Percentiles rank a stretch among this genome's conserved stretches.
phyloP scores from a whole-genome alignment of 1,140 invertebrate species.

The Acromyrmex charruanus region DNA sequence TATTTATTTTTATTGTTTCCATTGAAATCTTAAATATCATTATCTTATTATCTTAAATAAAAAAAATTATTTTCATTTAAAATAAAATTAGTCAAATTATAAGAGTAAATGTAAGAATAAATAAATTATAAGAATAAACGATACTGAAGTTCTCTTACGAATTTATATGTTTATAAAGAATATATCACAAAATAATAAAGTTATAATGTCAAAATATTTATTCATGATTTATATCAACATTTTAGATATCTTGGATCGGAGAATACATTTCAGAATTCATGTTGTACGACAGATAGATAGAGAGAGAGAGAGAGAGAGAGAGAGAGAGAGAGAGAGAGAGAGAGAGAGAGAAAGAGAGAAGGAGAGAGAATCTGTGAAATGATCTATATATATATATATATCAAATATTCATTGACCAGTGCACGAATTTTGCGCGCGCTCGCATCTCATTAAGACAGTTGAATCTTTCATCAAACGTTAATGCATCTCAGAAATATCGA shows the following conservation, averaged over 20 bases:
- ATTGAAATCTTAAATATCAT: not conserved
- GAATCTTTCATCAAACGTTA: conserved; percentile 64
- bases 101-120: not conserved
- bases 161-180: conserved; percentile 12
- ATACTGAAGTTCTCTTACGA: not conserved
- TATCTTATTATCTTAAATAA: not conserved
- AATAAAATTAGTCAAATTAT: not conserved
- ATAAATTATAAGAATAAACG: not conserved
- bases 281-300: not conserved
- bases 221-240: not conserved
- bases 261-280: not conserved
- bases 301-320: not conserved
- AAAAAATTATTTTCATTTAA: not conserved
- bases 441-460: conserved; percentile 52
- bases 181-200: not conserved
- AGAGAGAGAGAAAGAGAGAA: not conserved
- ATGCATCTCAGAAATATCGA: conserved; percentile 54
- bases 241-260: not conserved
- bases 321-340: not conserved
- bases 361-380: conserved; percentile 9
- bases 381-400: too few species aligned
- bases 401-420: conserved; percentile 50
- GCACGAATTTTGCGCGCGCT: conserved; percentile 51
- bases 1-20: not conserved
- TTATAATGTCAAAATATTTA: conserved; percentile 6